These are phyloP conservation scores for Nansenia antarctica DNA, from an alignment of 2,113 vertebrate genomes.

Conservation along the genomic window DNA sequence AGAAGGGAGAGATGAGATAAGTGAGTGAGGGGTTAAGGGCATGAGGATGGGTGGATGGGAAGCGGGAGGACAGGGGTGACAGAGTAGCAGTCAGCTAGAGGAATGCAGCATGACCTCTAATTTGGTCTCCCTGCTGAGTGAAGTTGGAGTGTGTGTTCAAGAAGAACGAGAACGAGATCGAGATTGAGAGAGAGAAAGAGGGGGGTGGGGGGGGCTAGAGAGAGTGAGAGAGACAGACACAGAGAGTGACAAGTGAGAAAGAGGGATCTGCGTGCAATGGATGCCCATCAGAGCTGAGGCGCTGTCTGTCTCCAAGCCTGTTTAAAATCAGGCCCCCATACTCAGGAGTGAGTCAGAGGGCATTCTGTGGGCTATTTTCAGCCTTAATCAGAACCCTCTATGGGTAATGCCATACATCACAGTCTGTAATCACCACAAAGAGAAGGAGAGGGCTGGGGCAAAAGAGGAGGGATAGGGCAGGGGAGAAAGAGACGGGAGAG, in stretches of 20 bases:
- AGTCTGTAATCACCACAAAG: constrained; percentile 46
- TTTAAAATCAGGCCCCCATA: constrained; percentile 9
- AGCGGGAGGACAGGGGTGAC: not conserved
- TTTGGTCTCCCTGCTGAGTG: not conserved
- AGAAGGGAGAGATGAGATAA: not conserved
- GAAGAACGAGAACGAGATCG: not conserved
- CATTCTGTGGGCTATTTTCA: constrained; percentile 38
- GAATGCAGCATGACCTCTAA: not conserved
- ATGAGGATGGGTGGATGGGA: constrained; percentile 1
- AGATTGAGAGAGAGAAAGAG: constrained; percentile 26
- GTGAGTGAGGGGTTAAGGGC: not conserved
- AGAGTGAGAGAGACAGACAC: constrained; percentile 11
- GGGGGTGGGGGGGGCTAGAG: constrained; percentile 4
- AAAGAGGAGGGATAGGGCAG: not conserved
- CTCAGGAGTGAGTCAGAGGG: constrained; percentile 24
- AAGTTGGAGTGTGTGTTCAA: not conserved
- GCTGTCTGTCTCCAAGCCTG: constrained; percentile 1
- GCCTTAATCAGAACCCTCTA: constrained; percentile 52
- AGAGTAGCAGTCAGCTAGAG: not conserved
- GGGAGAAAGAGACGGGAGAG: not conserved
- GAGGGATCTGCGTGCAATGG: constrained; percentile 9
- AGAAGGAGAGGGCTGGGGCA: not conserved
- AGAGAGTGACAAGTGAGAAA: not conserved
- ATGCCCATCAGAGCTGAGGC: not conserved
- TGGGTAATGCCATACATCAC: constrained; percentile 48